Evolutionary conservation across 1,140 invertebrate species (phyloP).

Genomic region (Nephotettix cincticeps): DNA sequence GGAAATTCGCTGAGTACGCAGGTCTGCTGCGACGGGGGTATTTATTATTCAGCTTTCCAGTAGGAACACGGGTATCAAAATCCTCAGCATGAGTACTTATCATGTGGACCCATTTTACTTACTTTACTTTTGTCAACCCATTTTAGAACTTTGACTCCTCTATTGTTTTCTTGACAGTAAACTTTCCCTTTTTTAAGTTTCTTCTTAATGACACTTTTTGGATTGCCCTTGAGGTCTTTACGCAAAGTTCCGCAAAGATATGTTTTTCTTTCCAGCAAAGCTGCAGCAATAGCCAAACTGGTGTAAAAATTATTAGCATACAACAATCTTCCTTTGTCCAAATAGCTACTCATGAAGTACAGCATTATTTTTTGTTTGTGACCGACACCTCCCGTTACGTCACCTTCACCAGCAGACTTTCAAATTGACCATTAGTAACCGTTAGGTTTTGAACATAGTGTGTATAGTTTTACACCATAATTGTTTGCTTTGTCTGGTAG

Average conservation of each 20-base stretch:
- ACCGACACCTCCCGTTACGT: not conserved
- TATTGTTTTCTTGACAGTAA: not conserved
- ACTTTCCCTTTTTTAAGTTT: not conserved
- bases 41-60: not conserved
- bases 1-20: too few relatives aligned
- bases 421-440: not conserved
- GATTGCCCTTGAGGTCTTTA: not conserved
- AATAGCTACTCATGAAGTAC: not conserved
- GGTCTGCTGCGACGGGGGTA: too few relatives aligned
- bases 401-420: not conserved
- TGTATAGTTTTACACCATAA: not conserved
- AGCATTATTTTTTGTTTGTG: not conserved
- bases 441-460: not conserved
- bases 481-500: not conserved
- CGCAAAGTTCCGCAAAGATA: not conserved
- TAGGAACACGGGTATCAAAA: not conserved
- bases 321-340: too few relatives aligned
- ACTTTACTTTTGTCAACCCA: not conserved
- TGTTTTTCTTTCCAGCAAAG: not conserved
- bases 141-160: not conserved
- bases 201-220: not conserved
- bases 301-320: not conserved
- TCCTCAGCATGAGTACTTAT: not conserved
- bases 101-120: not conserved
- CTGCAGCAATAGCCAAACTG: not conserved